Percentiles rank a stretch among this genome's conserved stretches.
Conservation (phyloP, 2,797 vertebrate genomes). For the Halcyon leucocephala region DNA sequence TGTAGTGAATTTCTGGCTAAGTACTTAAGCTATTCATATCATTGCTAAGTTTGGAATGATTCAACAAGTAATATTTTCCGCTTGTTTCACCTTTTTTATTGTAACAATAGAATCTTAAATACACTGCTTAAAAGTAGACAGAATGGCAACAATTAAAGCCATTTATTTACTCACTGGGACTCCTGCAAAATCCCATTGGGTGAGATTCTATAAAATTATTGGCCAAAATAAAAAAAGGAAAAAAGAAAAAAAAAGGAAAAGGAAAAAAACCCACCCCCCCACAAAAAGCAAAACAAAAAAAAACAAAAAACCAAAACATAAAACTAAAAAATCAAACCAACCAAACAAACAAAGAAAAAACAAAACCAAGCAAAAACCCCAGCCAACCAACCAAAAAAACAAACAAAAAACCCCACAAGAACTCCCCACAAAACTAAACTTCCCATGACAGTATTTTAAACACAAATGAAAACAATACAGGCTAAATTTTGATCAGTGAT, state of each 20-base stretch:
- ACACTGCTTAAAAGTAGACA: not conserved
- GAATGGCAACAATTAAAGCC: not conserved
- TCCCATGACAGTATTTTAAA: not conserved
- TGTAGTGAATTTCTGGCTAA: not conserved
- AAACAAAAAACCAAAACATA: too few relatives aligned
- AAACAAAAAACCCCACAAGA: too few relatives aligned
- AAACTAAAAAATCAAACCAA: too few relatives aligned
- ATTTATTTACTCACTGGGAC: not conserved
- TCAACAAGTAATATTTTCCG: not conserved
- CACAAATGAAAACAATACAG: not conserved
- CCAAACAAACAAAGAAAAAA: too few relatives aligned
- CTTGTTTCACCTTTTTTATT: not conserved
- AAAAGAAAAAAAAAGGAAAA: fast-evolving
- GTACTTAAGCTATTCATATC: not conserved
- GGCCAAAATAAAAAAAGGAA: not conserved
- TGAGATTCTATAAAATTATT: not conserved
- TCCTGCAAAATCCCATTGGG: not conserved
- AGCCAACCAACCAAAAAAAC: too few relatives aligned
- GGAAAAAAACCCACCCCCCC: too few relatives aligned
- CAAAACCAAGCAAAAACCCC: too few relatives aligned
- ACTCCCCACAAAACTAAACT: not conserved
- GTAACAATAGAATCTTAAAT: not conserved
- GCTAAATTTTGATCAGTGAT: not conserved
- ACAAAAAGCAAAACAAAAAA: too few relatives aligned
- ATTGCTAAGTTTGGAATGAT: not conserved